Conservation (phyloP, 1,140 invertebrate genomes). For the Pristionchus pacificus region DNA sequence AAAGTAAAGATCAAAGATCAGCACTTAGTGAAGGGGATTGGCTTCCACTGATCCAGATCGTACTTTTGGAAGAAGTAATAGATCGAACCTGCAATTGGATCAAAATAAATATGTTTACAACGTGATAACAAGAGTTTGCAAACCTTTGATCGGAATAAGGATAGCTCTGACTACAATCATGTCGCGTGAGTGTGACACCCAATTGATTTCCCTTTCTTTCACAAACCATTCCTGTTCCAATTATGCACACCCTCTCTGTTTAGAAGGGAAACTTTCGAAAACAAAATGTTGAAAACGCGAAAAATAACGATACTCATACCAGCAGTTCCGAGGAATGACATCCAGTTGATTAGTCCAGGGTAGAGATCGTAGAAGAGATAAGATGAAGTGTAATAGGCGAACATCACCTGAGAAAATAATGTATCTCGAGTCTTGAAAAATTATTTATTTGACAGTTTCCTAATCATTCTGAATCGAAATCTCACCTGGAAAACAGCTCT, state of each 20-base stretch:
- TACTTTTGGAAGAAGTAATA: neutral
- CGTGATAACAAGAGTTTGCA: neutral
- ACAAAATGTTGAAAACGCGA: neutral
- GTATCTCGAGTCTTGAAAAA: neutral
- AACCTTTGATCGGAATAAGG: neutral
- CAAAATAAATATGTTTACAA: neutral
- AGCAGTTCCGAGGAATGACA: neutral
- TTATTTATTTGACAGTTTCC: neutral
- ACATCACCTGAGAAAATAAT: conserved; percentile 58
- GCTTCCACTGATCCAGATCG: neutral
- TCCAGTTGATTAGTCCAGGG: conserved; percentile 28
- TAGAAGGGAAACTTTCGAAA: neutral
- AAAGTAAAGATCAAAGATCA: too few species aligned
- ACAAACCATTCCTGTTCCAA: too few species aligned
- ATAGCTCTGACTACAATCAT: neutral
- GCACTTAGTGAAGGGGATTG: neutral
- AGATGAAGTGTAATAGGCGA: conserved; percentile 61
- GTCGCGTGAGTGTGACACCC: too few species aligned
- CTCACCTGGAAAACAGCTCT: conserved; percentile 15
- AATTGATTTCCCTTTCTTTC: too few species aligned
- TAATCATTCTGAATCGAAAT: neutral
- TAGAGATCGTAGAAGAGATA: conserved; percentile 39
- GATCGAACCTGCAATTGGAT: too few species aligned
- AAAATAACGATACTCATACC: neutral
- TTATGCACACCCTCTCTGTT: too few species aligned